Base-by-base conservation (phyloP, 2,113 vertebrate genomes). In the Promerops cafer region DNA sequence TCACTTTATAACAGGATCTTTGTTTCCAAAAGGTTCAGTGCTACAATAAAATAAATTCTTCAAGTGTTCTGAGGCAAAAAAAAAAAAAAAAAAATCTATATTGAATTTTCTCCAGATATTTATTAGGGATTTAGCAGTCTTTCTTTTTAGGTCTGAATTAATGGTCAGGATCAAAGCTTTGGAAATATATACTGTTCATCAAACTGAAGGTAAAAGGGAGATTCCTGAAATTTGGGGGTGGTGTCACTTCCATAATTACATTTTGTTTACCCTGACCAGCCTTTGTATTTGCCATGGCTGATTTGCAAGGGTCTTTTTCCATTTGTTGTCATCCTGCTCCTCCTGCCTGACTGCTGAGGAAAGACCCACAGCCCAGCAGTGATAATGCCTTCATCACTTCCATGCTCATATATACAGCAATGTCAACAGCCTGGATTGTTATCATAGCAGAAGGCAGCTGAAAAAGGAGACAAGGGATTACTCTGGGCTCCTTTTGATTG, bases 291-390 rank as follows among this genome's bases (percentile, higher is more conserved):
- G 83, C 80, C 11, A 83, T 45, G 83, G 96, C 77, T 97, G 83
- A 93, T 97, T 94, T 97, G 90, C 90, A 94, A 97, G 86, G 87
- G 87, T 91, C 64, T 83, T 94, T 92, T 83, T 78, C 85, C 57
- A 93, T 96, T 97, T 95, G 87, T 95, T 96, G 88, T 95, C 93
- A 94, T 93, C 97, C 96, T 98, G 97, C 95, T 97, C 95, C 97
- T 98, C 95, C 97, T 98, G 97, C 95, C 97, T 98, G 97, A 98
- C 96, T 98, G 90, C 94, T 85, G 95, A 77, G 96, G 96, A 97
- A 97, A 97, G 93, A 93, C 97, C 97, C 96, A 97, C 88, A 94
- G 94, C 88, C 92, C 89, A 79, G 80, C 77, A 86, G 65, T 87
- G 96, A 96, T 94, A 96, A 96, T 83, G 86, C 88, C 93, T 95